Conservation (phyloP, 2,113 vertebrate genomes). For the Azemiops feae region DNA sequence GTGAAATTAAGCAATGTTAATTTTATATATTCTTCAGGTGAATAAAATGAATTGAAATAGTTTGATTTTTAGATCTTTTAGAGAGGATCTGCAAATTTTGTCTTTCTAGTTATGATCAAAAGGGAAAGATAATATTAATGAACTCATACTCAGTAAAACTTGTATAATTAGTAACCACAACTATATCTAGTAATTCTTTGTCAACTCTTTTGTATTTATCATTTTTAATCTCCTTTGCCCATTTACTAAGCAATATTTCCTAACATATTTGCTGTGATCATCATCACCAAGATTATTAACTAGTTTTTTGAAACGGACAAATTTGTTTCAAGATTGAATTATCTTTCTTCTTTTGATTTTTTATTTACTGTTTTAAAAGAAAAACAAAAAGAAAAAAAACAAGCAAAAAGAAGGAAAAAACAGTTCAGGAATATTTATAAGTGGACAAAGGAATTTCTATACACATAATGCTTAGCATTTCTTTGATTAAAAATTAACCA, state of each 20-base stretch:
- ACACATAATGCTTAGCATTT: neutral
- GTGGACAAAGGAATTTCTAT: neutral
- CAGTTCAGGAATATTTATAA: neutral
- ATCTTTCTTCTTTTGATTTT: neutral
- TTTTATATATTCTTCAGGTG: neutral
- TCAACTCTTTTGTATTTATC: neutral
- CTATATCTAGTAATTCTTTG: neutral
- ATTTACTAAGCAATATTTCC: neutral
- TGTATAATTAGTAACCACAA: neutral
- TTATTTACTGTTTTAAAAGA: neutral
- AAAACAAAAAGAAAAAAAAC: neutral
- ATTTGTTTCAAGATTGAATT: neutral
- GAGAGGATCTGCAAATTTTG: neutral
- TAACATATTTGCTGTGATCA: neutral
- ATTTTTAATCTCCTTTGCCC: neutral
- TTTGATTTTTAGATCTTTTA: neutral
- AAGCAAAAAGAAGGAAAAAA: neutral
- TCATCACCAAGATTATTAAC: neutral
- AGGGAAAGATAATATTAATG: neutral
- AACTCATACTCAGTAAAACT: neutral
- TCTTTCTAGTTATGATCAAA: neutral
- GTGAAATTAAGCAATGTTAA: neutral
- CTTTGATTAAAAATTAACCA: neutral
- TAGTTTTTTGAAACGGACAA: neutral
- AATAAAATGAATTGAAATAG: neutral